Evolutionary conservation across 1,140 invertebrate genomes (phyloP), one percentile per base, ranked within the genome.

Genomic region (Diplogasteroides magnus): DNA sequence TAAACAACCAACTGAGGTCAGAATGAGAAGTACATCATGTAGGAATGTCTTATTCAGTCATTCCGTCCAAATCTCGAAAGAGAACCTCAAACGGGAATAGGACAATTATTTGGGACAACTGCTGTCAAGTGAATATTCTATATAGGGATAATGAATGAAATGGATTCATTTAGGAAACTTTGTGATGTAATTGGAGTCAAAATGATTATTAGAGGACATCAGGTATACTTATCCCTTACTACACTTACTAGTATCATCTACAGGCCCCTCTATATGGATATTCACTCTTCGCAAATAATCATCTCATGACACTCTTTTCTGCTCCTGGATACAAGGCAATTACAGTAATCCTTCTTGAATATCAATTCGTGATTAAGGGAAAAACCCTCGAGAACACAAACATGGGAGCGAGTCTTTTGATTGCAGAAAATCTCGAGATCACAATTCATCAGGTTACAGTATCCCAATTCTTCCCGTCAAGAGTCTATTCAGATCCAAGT

Each of bases 61-160:
- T 48, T 48, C 37, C 6, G 19, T 11, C 37, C 37, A 19, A 48
- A 48, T 48, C 19, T 48, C 6, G 37, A 48, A 48, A 6, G 37
- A 48, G 37, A 48, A 48, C 37, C 37, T 11, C 6, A 6, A 11
- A 19, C 37, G 6, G 37, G 37, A 48, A 48, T 48, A 11, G 37
- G 37, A 48, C 37, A 48, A 48, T 48, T 48, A 48, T 48, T 48
- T 48, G 37, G 37, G n/a, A n/a, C n/a, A n/a, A n/a, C n/a, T n/a
- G n/a, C n/a, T n/a, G n/a, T n/a, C n/a, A n/a, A n/a, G n/a, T n/a
- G n/a, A n/a, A n/a, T n/a, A n/a, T n/a, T n/a, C n/a, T n/a, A n/a
- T n/a, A n/a, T n/a, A n/a, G n/a, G n/a, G n/a, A n/a, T n/a, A n/a
- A n/a, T n/a, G n/a, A n/a, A n/a, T n/a, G n/a, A n/a, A 48, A 48